Evolutionary conservation across 2,888 invertebrate species (phyloP).

Genomic region (Nomada goodeniana): DNA sequence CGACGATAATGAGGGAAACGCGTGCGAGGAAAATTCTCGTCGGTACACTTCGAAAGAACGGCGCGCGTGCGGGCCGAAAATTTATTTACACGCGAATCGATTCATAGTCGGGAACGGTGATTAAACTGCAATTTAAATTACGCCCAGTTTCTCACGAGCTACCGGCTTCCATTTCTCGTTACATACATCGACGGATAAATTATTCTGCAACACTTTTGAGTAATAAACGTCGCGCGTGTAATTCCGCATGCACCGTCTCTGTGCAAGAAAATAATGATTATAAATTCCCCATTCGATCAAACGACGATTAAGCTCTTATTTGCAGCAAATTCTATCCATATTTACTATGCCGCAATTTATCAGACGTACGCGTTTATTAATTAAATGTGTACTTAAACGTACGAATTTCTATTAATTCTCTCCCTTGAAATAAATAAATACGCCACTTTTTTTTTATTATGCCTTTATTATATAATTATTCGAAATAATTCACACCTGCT

Average conservation of each 20-base stretch:
- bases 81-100: background rate
- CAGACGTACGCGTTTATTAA: too few relatives aligned
- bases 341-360: too few relatives aligned
- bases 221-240: conserved; percentile 16
- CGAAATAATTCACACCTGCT: too few relatives aligned
- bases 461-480: too few relatives aligned
- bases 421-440: too few relatives aligned
- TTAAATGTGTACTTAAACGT: too few relatives aligned
- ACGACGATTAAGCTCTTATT: background rate
- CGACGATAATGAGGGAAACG: background rate
- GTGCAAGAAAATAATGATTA: background rate
- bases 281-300: conserved; percentile 9
- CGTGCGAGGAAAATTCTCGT: conserved; percentile 3
- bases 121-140: conserved; percentile 37
- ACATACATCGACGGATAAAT: conserved; percentile 6
- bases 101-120: conserved; percentile 1
- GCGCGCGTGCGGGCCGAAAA: background rate
- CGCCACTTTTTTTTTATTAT: too few relatives aligned
- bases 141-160: background rate
- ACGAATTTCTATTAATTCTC: too few relatives aligned
- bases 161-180: background rate
- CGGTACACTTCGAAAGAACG: background rate
- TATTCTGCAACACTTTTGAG: conserved; percentile 31
- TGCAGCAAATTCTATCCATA: too few relatives aligned
- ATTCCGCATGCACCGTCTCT: background rate